Evolutionary conservation across 2,888 invertebrate genomes (phyloP).

Genomic region (Oligia strigilis): DNA sequence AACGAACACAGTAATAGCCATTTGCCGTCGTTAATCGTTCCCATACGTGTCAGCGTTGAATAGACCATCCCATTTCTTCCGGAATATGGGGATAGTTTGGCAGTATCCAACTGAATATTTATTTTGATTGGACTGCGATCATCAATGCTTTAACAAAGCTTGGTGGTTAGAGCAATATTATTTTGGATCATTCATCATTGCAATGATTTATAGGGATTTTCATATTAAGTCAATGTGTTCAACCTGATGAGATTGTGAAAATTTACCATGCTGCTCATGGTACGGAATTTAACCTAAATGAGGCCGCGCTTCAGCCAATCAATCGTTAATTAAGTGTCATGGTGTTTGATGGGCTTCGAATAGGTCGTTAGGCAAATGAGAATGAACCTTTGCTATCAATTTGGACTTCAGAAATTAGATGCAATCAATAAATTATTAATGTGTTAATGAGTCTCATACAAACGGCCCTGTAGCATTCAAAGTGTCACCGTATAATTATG

Average conservation of each 20-base stretch:
- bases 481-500: neutral
- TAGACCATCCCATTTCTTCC: slow-evolving; percentile 20
- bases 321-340: slow-evolving; percentile 65
- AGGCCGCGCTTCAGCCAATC: slow-evolving; percentile 44
- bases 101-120: slow-evolving; percentile 7
- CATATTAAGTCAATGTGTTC: slow-evolving; percentile 1
- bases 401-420: slow-evolving; percentile 20
- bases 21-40: slow-evolving; percentile 20
- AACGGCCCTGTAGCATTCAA: neutral
- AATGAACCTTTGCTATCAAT: slow-evolving; percentile 34
- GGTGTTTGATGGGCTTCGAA: slow-evolving; percentile 60
- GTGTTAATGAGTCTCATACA: neutral
- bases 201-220: slow-evolving; percentile 4
- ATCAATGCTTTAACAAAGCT: neutral
- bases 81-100: neutral
- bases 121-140: neutral
- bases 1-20: neutral
- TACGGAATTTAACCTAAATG: slow-evolving; percentile 55
- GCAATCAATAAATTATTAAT: slow-evolving; percentile 14
- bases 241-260: slow-evolving; percentile 25
- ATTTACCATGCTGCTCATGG: slow-evolving; percentile 51
- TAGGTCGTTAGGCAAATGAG: slow-evolving; percentile 49
- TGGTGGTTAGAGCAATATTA: neutral
- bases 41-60: slow-evolving; percentile 14
- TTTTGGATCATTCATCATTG: neutral